A percentile compares a stretch with the other conserved stretches of the same genome.
Evolutionary conservation across 2,888 invertebrate species (phyloP).

Genomic region (Drosophila lacicola): DNA sequence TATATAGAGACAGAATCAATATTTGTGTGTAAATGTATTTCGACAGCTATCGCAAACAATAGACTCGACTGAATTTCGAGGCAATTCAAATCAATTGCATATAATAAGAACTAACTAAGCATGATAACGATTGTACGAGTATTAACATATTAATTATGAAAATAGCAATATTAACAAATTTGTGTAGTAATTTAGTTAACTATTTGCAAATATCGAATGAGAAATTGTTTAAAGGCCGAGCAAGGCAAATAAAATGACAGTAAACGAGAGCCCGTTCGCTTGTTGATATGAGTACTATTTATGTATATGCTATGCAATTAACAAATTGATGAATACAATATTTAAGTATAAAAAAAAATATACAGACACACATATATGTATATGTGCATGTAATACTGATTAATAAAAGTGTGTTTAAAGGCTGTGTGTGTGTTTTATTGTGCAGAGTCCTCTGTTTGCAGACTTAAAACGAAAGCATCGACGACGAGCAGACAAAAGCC

Average conservation of each 20-base stretch:
- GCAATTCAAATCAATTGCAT: slow-evolving; percentile 28
- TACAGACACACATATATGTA: slow-evolving; percentile 34
- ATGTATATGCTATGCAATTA: slow-evolving; percentile 69
- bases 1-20: slow-evolving; percentile 25
- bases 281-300: slow-evolving; percentile 38
- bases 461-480: slow-evolving; percentile 38
- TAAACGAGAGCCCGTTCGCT: slow-evolving; percentile 8
- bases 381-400: slow-evolving; percentile 44
- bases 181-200: slow-evolving; percentile 77
- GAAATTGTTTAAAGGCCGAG: slow-evolving; percentile 29
- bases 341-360: slow-evolving; percentile 42
- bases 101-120: slow-evolving; percentile 8
- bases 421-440: slow-evolving; percentile 29
- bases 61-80: slow-evolving; percentile 37
- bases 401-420: slow-evolving; percentile 77
- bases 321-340: slow-evolving; percentile 72
- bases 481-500: slow-evolving; percentile 68
- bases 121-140: slow-evolving; percentile 17
- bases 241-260: slow-evolving; percentile 23
- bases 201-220: slow-evolving; percentile 52
- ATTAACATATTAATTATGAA: slow-evolving; percentile 49
- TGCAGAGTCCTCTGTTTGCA: slow-evolving; percentile 30
- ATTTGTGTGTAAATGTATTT: slow-evolving; percentile 19
- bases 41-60: slow-evolving; percentile 28
- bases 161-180: slow-evolving; percentile 53